phyloP scores from a whole-genome alignment of 2,888 invertebrate species.

The Neuroscelio doddi region DNA sequence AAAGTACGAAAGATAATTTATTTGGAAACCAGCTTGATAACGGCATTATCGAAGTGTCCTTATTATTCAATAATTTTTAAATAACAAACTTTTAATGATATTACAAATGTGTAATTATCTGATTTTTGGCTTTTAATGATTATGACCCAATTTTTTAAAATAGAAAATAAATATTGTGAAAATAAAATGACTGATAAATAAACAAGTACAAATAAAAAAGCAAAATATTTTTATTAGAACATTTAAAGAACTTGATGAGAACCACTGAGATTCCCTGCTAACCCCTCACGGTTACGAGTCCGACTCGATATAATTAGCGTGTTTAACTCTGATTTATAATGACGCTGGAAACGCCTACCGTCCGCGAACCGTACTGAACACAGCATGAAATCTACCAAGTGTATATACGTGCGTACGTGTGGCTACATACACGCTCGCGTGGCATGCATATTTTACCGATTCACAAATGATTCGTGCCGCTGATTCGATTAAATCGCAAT shows the following conservation, averaged over 20 bases:
- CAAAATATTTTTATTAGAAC: too few relatives aligned
- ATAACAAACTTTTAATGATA: too few relatives aligned
- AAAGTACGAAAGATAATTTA: too few relatives aligned
- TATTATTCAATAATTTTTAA: too few relatives aligned
- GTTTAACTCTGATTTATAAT: slow-evolving; percentile 68
- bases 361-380: slow-evolving; percentile 52
- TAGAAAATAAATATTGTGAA: too few relatives aligned
- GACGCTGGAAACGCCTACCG: slow-evolving; percentile 66
- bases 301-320: slow-evolving; percentile 65
- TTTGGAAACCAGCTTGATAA: too few relatives aligned
- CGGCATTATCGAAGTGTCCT: too few relatives aligned
- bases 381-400: slow-evolving; percentile 43
- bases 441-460: slow-evolving; percentile 33
- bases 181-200: too few relatives aligned
- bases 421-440: slow-evolving; percentile 24
- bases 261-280: slow-evolving; percentile 45
- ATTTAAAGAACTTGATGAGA: slow-evolving; percentile 32
- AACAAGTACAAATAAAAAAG: too few relatives aligned
- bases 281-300: slow-evolving; percentile 42
- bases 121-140: too few relatives aligned
- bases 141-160: too few relatives aligned
- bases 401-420: slow-evolving; percentile 13
- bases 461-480: slow-evolving; percentile 29
- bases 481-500: slow-evolving; percentile 37
- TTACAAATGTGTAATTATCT: too few relatives aligned